Conservation (phyloP, 1,140 invertebrate species). For the Pissodes strobi region DNA sequence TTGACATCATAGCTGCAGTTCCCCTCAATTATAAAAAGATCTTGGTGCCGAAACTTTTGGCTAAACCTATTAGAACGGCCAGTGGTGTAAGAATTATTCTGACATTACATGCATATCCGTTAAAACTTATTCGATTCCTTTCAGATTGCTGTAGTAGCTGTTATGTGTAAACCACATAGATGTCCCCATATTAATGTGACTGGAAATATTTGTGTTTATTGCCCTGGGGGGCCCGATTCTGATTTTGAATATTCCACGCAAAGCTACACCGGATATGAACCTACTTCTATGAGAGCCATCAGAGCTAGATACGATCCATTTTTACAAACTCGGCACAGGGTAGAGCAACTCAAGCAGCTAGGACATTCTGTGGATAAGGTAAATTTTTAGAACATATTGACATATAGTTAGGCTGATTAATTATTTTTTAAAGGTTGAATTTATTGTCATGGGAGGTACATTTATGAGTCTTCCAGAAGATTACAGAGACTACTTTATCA, state of each 20-base stretch:
- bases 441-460: constrained; percentile 99
- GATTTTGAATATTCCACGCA: constrained; percentile 99
- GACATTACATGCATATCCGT: too few relatives aligned
- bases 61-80: constrained; percentile 96
- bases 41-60: constrained; percentile 90
- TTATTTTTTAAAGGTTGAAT: too few relatives aligned
- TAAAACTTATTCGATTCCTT: too few relatives aligned
- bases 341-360: constrained; percentile 94
- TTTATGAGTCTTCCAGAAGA: constrained; percentile 98
- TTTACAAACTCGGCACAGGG: constrained; percentile 90
- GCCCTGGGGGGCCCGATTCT: constrained; percentile 98
- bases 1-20: constrained; percentile 98
- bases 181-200: constrained; percentile 99
- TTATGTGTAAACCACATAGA: constrained; percentile 99
- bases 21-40: constrained; percentile 89
- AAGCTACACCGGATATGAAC: constrained; percentile 99
- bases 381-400: too few relatives aligned
- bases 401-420: too few relatives aligned
- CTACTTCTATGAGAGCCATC: constrained; percentile 99
- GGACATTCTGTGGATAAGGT: constrained; percentile 97
- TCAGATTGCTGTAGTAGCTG: constrained; percentile 96
- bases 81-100: constrained; percentile 89
- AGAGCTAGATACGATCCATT: constrained; percentile 96
- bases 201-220: constrained; percentile 99
- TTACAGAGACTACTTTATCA: constrained; percentile 98